These are phyloP conservation scores for Chrysopilus asiliformis DNA, from an alignment of 2,888 invertebrate species.

Conservation along the genomic window DNA sequence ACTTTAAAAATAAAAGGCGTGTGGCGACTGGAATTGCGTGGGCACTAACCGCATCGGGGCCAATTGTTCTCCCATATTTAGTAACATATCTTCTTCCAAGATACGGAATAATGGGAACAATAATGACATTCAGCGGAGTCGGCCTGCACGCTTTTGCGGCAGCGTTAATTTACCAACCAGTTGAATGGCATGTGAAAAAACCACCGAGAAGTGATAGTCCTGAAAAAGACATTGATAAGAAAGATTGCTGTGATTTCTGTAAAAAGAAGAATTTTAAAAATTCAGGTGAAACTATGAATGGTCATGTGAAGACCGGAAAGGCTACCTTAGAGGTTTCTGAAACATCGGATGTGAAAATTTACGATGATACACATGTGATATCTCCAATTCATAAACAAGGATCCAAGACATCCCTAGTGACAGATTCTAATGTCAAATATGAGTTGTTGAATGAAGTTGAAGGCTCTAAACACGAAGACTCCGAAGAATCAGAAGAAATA, in stretches of 20 bases:
- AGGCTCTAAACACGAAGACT: not conserved
- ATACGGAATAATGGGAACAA: slow-evolving; percentile 52
- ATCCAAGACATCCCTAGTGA: slow-evolving; percentile 31
- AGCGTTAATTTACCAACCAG: slow-evolving; percentile 56
- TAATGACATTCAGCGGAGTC: slow-evolving; percentile 51
- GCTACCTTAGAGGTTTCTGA: slow-evolving; percentile 16
- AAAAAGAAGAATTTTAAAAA: slow-evolving; percentile 32
- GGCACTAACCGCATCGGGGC: slow-evolving; percentile 58
- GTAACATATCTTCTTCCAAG: slow-evolving; percentile 47
- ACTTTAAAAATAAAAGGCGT: slow-evolving; percentile 54
- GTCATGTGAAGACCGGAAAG: slow-evolving; percentile 42
- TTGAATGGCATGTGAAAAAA: slow-evolving; percentile 54
- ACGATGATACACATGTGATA: not conserved
- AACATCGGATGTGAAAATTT: not conserved
- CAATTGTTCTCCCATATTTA: slow-evolving; percentile 57
- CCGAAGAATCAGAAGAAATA: too few relatives aligned
- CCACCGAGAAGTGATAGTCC: slow-evolving; percentile 41
- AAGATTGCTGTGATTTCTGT: slow-evolving; percentile 26
- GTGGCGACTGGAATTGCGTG: slow-evolving; percentile 58
- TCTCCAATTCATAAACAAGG: not conserved
- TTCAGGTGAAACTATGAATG: slow-evolving; percentile 54
- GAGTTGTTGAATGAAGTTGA: not conserved
- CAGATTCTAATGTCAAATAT: not conserved
- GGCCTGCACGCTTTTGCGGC: slow-evolving; percentile 54
- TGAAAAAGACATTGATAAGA: slow-evolving; percentile 24